Percentiles rank a stretch among this genome's conserved stretches.
phyloP scores from a whole-genome alignment of 1,140 invertebrate species.

The Hirudo medicinalis region DNA sequence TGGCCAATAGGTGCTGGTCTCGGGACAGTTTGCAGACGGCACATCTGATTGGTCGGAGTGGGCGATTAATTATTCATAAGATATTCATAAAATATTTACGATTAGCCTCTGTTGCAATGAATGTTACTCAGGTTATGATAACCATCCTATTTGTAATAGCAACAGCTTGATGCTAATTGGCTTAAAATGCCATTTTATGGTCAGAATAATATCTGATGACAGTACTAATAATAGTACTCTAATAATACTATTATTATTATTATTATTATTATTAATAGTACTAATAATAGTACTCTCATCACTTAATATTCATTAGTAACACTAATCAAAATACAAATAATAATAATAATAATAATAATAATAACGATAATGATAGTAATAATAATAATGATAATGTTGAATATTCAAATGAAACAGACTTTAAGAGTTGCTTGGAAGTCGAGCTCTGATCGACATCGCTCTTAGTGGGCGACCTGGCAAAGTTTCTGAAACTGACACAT shows the following conservation, averaged over 20 bases:
- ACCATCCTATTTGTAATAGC: background rate
- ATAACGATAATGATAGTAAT: background rate
- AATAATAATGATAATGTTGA: background rate
- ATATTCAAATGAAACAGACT: background rate
- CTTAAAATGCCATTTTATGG: background rate
- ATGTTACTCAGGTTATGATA: background rate
- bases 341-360: slow-evolving; percentile 11
- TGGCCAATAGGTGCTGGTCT: slow-evolving; percentile 52
- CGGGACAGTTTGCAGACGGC: slow-evolving; percentile 58
- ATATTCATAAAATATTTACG: background rate
- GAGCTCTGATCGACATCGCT: background rate
- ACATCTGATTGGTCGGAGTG: slow-evolving; percentile 29
- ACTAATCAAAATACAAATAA: background rate
- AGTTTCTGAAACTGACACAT: slow-evolving; percentile 16
- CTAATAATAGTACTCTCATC: background rate
- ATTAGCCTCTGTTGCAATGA: background rate
- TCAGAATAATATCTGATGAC: too few species aligned
- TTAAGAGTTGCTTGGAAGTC: background rate
- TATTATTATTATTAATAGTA: too few species aligned
- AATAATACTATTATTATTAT: too few species aligned
- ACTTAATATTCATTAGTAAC: background rate
- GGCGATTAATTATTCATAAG: background rate
- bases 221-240: too few species aligned
- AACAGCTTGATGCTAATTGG: too few species aligned
- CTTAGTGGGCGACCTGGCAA: background rate